Evolutionary conservation across 2,888 invertebrate genomes (phyloP).

Genomic region (Stegophylla sp.): DNA sequence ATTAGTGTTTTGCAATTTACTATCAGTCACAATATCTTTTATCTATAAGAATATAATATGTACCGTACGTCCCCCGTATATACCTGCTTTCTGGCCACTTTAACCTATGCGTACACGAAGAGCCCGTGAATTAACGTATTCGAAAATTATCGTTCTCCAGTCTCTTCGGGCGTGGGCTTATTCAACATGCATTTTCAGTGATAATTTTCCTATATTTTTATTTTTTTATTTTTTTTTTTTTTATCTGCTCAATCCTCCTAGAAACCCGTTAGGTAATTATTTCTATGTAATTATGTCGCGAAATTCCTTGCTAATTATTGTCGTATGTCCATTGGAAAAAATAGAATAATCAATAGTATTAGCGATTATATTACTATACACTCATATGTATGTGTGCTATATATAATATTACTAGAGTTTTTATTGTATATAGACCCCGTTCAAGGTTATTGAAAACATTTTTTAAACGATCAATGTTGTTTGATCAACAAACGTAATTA

Average conservation of each 20-base stretch:
- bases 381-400: neutral
- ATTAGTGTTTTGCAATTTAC: too few species aligned
- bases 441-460: conserved; percentile 3
- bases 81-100: too few species aligned
- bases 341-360: conserved; percentile 10
- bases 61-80: too few species aligned
- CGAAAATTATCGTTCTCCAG: too few species aligned
- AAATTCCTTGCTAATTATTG: conserved; percentile 27
- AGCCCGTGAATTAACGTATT: too few species aligned
- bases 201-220: neutral
- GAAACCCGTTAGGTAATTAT: conserved; percentile 11
- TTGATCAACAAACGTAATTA: conserved; percentile 24
- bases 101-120: too few species aligned
- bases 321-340: neutral
- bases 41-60: too few species aligned
- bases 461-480: neutral
- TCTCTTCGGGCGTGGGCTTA: neutral
- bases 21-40: neutral
- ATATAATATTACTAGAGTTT: neutral
- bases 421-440: conserved; percentile 23
- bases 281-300: conserved; percentile 9
- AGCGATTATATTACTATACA: neutral
- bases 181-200: neutral
- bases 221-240: conserved; percentile 3
- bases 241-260: conserved; percentile 2